phyloP scores from a whole-genome alignment of 1,140 invertebrate genomes.

The Liolophura sinensis region DNA sequence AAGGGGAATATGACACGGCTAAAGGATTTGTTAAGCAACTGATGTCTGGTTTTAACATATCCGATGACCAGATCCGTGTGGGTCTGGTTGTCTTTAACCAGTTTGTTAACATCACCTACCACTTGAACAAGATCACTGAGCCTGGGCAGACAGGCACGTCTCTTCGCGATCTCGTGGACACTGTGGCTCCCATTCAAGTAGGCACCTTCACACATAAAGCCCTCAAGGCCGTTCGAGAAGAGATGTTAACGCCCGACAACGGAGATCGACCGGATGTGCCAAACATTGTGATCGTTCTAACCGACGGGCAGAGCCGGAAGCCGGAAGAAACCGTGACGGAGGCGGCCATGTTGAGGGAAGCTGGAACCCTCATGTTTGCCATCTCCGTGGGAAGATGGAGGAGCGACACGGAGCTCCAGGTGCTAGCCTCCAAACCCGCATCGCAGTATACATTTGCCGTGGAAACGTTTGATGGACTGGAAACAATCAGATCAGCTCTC shows the following conservation, averaged over 20 bases:
- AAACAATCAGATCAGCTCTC: too few relatives aligned
- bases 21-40: constrained; percentile 40
- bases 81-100: constrained; percentile 41
- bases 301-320: constrained; percentile 31
- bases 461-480: too few relatives aligned
- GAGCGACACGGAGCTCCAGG: constrained; percentile 15
- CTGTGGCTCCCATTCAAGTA: constrained; percentile 20
- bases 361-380: constrained; percentile 22
- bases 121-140: constrained; percentile 29
- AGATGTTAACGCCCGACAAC: constrained; percentile 27
- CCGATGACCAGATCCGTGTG: constrained; percentile 31
- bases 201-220: constrained; percentile 36
- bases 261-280: constrained; percentile 26
- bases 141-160: constrained; percentile 10
- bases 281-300: constrained; percentile 34
- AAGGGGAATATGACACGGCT: constrained; percentile 35
- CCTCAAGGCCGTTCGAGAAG: constrained; percentile 22
- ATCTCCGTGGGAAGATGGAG: constrained; percentile 24
- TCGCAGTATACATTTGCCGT: constrained; percentile 7
- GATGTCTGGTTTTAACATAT: constrained; percentile 34
- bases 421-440: constrained; percentile 26
- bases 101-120: constrained; percentile 29
- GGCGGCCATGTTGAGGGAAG: neutral
- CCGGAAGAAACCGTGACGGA: too few relatives aligned
- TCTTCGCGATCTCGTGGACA: constrained; percentile 22